These are phyloP conservation scores for Catostomus latipinnis DNA, from an alignment of 2,797 vertebrate species.

Conservation along the genomic window DNA sequence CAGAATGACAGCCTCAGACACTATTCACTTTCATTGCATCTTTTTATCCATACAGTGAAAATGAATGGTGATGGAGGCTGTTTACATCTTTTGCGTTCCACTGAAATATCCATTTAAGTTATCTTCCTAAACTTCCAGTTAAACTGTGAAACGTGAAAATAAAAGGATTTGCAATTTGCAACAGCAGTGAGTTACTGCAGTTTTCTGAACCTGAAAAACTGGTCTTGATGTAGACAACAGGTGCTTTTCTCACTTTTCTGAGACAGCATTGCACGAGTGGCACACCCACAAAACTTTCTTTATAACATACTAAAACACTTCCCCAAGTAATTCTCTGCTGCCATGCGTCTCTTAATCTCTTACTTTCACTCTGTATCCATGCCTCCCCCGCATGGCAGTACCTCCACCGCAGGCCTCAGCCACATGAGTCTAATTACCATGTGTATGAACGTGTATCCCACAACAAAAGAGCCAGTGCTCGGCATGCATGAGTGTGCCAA, in stretches of 20 bases:
- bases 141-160: no score
- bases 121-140: no score
- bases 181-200: background rate
- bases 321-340: slow-evolving; percentile 17
- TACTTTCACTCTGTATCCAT: slow-evolving; percentile 23
- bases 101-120: no score
- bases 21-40: no score
- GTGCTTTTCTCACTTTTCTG: background rate
- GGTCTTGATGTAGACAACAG: slow-evolving; percentile 48
- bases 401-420: slow-evolving; percentile 44
- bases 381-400: slow-evolving; percentile 38
- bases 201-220: slow-evolving; percentile 65
- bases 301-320: slow-evolving; percentile 30
- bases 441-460: slow-evolving; percentile 64
- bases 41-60: no score
- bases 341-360: slow-evolving; percentile 21
- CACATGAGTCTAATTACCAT: slow-evolving; percentile 71
- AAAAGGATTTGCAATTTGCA: slow-evolving; percentile 22
- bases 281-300: slow-evolving; percentile 41
- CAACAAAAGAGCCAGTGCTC: slow-evolving; percentile 64
- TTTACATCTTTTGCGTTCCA: no score
- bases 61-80: no score
- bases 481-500: slow-evolving; percentile 58
- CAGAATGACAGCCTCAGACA: no score
- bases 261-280: slow-evolving; percentile 4